Conservation (phyloP, 1,140 invertebrate genomes). For the Drosophila suzukii region DNA sequence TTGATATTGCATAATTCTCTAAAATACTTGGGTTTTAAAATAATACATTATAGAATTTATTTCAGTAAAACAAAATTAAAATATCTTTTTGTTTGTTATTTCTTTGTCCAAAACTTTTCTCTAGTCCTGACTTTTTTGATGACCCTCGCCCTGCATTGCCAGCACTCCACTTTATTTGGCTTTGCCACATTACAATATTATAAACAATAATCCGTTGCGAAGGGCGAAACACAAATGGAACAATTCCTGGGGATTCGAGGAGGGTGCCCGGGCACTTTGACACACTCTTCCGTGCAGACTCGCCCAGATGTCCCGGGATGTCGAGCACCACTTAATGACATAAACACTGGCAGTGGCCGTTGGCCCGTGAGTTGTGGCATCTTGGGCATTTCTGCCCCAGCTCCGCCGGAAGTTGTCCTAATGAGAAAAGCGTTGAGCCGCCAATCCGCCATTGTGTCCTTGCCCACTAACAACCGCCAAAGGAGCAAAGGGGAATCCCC, state of each 20-base stretch:
- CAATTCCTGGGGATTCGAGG: constrained; percentile 37
- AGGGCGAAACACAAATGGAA: constrained; percentile 31
- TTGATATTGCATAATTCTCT: too few species aligned
- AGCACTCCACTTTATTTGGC: constrained; percentile 31
- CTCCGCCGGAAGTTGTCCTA: constrained; percentile 67
- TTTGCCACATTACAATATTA: constrained; percentile 54
- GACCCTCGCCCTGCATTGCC: constrained; percentile 14
- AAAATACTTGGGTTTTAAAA: too few species aligned
- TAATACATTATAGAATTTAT: too few species aligned
- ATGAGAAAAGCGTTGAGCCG: constrained; percentile 62
- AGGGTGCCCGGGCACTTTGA: constrained; percentile 13
- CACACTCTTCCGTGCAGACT: constrained; percentile 11
- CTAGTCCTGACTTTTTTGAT: background rate
- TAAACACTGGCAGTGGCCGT: constrained; percentile 45
- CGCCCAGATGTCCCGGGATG: constrained; percentile 28
- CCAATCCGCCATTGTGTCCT: constrained; percentile 30
- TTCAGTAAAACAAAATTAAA: too few species aligned
- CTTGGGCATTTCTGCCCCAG: constrained; percentile 4
- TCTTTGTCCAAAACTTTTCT: too few species aligned
- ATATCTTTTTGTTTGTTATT: too few species aligned
- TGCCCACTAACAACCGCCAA: constrained; percentile 21
- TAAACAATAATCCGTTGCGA: constrained; percentile 53
- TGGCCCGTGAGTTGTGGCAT: constrained; percentile 25
- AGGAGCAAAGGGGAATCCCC: background rate
- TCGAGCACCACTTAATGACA: constrained; percentile 68